phyloP scores from a whole-genome alignment of 2,888 invertebrate genomes.

The Chloromyia formosa region DNA sequence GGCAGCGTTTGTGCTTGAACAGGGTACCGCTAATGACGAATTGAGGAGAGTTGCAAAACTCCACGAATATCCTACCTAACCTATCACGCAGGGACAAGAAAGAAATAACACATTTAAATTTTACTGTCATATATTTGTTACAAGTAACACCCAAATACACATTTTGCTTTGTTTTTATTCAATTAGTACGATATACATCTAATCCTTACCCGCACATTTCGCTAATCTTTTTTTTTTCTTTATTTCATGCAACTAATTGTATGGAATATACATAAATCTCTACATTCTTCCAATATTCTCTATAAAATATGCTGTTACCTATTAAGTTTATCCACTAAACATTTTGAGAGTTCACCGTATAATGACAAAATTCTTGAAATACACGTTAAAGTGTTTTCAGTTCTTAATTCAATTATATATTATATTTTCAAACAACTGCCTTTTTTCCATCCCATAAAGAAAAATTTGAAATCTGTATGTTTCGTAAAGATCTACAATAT shows the following conservation, averaged over 20 bases:
- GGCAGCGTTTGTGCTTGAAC: no score
- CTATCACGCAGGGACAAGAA: no score
- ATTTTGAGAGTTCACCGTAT: background rate
- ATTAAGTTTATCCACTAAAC: background rate
- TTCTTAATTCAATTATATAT: background rate
- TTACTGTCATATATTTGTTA: background rate
- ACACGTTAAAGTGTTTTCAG: background rate
- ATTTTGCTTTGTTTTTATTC: background rate
- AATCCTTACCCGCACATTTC: background rate
- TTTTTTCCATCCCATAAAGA: no score
- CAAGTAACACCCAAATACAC: background rate
- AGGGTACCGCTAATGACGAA: no score
- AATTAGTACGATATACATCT: background rate
- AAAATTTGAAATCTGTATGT: background rate
- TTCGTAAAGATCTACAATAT: background rate
- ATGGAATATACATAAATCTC: conserved; percentile 2
- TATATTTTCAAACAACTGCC: background rate
- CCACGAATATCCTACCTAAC: no score
- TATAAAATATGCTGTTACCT: conserved; percentile 3
- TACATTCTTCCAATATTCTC: background rate
- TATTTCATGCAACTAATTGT: background rate
- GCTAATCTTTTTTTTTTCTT: background rate
- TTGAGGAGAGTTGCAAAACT: no score
- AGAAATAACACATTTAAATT: background rate
- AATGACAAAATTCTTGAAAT: background rate